These are phyloP conservation scores for Pseudolaguvia tuberculata DNA, from an alignment of 2,113 vertebrate genomes.

Conservation along the genomic window DNA sequence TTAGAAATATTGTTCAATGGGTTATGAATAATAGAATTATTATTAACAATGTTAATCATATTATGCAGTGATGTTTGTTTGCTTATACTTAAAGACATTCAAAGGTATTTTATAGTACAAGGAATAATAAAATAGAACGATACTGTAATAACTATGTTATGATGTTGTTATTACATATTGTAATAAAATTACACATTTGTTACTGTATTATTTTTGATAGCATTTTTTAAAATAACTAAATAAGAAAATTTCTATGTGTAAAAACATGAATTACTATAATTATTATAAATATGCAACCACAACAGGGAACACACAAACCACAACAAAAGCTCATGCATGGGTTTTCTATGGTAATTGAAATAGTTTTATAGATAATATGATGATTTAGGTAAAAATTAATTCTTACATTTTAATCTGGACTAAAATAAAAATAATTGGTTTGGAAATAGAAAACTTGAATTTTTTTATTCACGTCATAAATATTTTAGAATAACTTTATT, in stretches of 20 bases:
- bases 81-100: not conserved
- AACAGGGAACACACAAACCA: not conserved
- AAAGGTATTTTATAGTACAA: not conserved
- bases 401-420: not conserved
- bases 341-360: not conserved
- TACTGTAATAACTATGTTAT: not conserved
- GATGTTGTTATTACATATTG: not conserved
- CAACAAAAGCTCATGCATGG: not conserved
- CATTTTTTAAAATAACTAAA: not conserved
- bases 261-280: not conserved
- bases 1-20: not conserved
- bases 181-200: not conserved
- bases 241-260: not conserved
- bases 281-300: not conserved
- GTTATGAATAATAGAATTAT: not conserved
- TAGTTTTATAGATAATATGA: not conserved
- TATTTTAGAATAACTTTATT: not conserved
- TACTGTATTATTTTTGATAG: not conserved
- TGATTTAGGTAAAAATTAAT: not conserved
- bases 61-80: not conserved
- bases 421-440: not conserved
- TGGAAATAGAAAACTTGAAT: not conserved
- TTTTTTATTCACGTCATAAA: not conserved
- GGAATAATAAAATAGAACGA: not conserved
- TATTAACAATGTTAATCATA: no score